Evolutionary conservation across 2,888 invertebrate species (phyloP).

Genomic region (Leucania comma): DNA sequence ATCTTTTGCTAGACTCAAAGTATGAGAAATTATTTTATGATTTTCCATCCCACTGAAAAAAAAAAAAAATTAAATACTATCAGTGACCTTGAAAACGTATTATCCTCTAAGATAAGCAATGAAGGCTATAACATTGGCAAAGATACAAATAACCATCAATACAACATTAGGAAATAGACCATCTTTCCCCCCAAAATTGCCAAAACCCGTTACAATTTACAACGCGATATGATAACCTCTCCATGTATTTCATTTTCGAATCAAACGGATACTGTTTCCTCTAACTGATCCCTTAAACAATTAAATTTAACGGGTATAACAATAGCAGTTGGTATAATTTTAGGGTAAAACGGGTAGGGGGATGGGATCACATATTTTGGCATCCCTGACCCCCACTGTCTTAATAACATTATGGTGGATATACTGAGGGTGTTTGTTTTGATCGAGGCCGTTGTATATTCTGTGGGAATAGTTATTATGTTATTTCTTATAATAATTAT

Average conservation of each 20-base stretch:
- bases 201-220: slow-evolving; percentile 42
- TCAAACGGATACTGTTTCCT: slow-evolving; percentile 53
- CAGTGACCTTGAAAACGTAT: background rate
- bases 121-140: background rate
- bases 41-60: no score
- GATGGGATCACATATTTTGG: slow-evolving; percentile 64
- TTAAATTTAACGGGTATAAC: slow-evolving; percentile 68
- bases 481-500: background rate
- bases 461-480: background rate
- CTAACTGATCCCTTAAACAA: slow-evolving; percentile 58
- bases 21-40: no score
- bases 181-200: background rate
- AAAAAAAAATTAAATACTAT: background rate
- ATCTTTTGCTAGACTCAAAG: no score
- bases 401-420: slow-evolving; percentile 53
- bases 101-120: background rate
- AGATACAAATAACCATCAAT: background rate
- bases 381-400: slow-evolving; percentile 63
- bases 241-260: slow-evolving; percentile 57
- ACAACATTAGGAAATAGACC: background rate
- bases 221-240: slow-evolving; percentile 36
- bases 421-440: slow-evolving; percentile 46
- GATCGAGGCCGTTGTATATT: slow-evolving; percentile 12
- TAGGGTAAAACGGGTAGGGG: slow-evolving; percentile 60
- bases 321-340: slow-evolving; percentile 71